A percentile compares a stretch with the other conserved stretches of the same genome.
phyloP scores from a whole-genome alignment of 2,888 invertebrate genomes.

The Eupithecia inturbata region DNA sequence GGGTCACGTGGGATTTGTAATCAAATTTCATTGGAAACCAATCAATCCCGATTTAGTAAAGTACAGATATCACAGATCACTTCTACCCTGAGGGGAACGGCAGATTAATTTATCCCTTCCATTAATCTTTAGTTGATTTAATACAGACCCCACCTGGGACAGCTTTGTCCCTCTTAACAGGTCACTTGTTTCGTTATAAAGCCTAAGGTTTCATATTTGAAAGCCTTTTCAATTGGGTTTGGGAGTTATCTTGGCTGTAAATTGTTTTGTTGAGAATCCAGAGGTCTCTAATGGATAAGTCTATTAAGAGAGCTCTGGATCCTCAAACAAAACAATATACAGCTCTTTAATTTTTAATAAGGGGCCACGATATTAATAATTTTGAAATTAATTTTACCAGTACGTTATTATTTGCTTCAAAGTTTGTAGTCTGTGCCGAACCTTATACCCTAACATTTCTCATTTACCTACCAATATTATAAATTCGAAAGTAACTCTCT shows the following conservation, averaged over 20 bases:
- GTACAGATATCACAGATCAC: slow-evolving; percentile 35
- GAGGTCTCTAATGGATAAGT: slow-evolving; percentile 5
- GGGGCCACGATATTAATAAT: neutral
- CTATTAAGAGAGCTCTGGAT: no score
- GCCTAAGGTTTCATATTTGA: slow-evolving; percentile 17
- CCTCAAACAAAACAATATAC: no score
- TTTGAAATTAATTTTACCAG: neutral
- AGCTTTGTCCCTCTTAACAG: slow-evolving; percentile 27
- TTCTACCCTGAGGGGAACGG: slow-evolving; percentile 23
- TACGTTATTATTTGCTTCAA: neutral
- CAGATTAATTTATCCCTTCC: slow-evolving; percentile 35
- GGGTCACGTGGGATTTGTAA: slow-evolving; percentile 29
- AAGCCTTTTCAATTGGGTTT: slow-evolving; percentile 13
- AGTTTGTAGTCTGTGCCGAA: neutral
- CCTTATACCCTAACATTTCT: neutral
- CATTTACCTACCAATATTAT: no score
- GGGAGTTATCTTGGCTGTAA: slow-evolving; percentile 4
- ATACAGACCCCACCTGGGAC: slow-evolving; percentile 24
- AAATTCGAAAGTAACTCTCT: no score
- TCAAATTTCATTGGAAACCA: slow-evolving; percentile 34
- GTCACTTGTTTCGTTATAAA: slow-evolving; percentile 33
- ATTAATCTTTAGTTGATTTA: slow-evolving; percentile 41
- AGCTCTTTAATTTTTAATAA: no score
- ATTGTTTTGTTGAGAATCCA: slow-evolving; percentile 9
- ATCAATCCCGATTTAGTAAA: slow-evolving; percentile 33